phyloP scores from a whole-genome alignment of 2,888 invertebrate genomes.

The Lymantria dispar region DNA sequence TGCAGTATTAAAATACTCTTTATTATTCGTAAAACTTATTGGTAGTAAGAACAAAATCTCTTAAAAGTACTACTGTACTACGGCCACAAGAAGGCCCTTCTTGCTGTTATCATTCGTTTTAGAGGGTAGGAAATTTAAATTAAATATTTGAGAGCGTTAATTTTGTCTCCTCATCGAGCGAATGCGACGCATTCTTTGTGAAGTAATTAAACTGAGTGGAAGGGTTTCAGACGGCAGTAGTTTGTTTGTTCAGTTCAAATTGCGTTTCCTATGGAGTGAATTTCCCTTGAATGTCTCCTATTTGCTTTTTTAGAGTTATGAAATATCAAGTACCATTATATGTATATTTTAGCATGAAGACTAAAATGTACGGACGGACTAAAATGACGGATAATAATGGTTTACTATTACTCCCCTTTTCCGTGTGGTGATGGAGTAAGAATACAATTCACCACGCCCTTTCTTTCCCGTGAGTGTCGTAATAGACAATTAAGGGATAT shows the following conservation, averaged over 20 bases:
- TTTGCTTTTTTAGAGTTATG: conserved; percentile 33
- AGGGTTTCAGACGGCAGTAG: conserved; percentile 78
- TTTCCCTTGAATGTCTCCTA: conserved; percentile 59
- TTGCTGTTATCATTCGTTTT: conserved; percentile 78
- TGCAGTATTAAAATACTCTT: too few species aligned
- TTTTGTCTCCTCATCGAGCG: conserved; percentile 82
- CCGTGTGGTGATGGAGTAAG: too few species aligned
- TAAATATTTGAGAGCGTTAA: conserved; percentile 82
- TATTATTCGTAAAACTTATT: too few species aligned
- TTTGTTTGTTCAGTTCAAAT: conserved; percentile 81
- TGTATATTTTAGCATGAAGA: too few species aligned
- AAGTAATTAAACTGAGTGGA: conserved; percentile 82
- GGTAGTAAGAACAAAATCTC: conserved; percentile 17
- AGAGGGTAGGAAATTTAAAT: conserved; percentile 76
- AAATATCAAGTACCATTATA: conserved; percentile 14
- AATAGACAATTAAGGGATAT: too few species aligned
- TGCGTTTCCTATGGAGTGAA: conserved; percentile 77
- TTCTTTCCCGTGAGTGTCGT: too few species aligned
- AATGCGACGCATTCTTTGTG: conserved; percentile 81
- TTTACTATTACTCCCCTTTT: too few species aligned
- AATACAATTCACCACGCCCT: too few species aligned
- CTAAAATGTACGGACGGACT: too few species aligned
- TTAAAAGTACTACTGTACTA: conserved; percentile 57
- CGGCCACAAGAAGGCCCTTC: conserved; percentile 55
- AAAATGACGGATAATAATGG: too few species aligned